Percentiles rank a stretch among this genome's conserved stretches.
These are phyloP conservation scores for Ecdyonurus torrentis DNA, from an alignment of 2,888 invertebrate genomes.

Conservation along the genomic window DNA sequence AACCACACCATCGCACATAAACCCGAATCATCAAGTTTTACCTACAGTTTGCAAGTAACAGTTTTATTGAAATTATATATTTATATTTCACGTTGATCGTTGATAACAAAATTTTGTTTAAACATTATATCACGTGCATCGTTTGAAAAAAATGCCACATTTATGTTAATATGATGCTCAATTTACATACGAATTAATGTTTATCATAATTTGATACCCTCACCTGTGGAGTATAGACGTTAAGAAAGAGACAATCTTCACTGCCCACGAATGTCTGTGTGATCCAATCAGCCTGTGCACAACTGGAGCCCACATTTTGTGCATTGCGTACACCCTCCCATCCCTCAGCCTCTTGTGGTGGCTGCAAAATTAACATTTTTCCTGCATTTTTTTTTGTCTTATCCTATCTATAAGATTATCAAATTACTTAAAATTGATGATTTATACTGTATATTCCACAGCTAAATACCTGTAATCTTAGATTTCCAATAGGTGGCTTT, in stretches of 20 bases:
- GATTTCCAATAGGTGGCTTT: slow-evolving; percentile 23
- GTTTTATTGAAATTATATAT: not conserved
- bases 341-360: slow-evolving; percentile 38
- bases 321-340: slow-evolving; percentile 51
- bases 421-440: not conserved
- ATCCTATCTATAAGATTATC: not conserved
- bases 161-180: not conserved
- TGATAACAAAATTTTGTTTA: too few species aligned
- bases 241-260: too few species aligned
- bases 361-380: too few species aligned
- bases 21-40: slow-evolving; percentile 30
- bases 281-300: too few species aligned
- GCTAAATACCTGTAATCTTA: slow-evolving; percentile 25
- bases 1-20: slow-evolving; percentile 12
- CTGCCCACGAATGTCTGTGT: slow-evolving; percentile 31
- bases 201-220: slow-evolving; percentile 45
- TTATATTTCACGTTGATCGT: too few species aligned
- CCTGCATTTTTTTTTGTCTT: too few species aligned
- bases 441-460: slow-evolving; percentile 25
- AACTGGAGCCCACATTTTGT: slow-evolving; percentile 48
- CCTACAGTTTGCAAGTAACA: too few species aligned
- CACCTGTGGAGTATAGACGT: too few species aligned
- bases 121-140: too few species aligned
- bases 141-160: not conserved
- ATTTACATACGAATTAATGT: too few species aligned